Evolutionary conservation across 2,888 invertebrate genomes (phyloP), one percentile per base, ranked within the genome.

Genomic region (Rhamphomyia laevipes): DNA sequence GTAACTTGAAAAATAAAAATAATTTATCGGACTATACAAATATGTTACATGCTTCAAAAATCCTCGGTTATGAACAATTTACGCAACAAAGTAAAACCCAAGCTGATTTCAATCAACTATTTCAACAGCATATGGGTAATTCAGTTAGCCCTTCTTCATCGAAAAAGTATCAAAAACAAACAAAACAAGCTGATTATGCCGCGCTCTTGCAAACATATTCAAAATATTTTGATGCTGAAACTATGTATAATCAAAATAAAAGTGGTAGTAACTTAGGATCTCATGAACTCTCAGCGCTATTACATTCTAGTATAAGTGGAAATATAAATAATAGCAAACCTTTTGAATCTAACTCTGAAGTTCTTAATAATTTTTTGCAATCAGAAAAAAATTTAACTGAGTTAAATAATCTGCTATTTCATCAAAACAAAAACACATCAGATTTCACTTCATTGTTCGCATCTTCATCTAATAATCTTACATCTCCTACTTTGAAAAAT

Each of bases 31-130:
- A 68, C 45, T 69, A 68, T 44, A 66, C 67, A 38, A 68, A 68
- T 53, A 55, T 68, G 31, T 59, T 68, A 38, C 69, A 69, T 50
- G 68, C 68, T 4, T 68, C 68, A 3, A 68, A 68, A 51, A 48
- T 67, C 23, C 59, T 68, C n/a, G 68, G 68, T 44, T 68, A 68
- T 45, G 68, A 68, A 53, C 63, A 68, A 31, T 68, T 67, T 67
- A 51, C 59, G 56, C 68, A 68, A 41, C 68, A 68, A 50, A 66
- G 68, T 62, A 66, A 65, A 31, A 66, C 63, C 1, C 61, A 58
- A 3, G 57, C 63, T 3, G 68, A 55, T 30, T 27, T 53, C 16
- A 53, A 48, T 47, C 62, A 11, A 62, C 64, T 33, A 57, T 64
- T 17, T 56, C 60, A 44, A 53, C 63, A 15, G 43, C 58, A 13